Percentiles rank a stretch among this genome's conserved stretches.
Evolutionary conservation across 2,888 invertebrate species (phyloP).

Genomic region (Machimus rusticus): DNA sequence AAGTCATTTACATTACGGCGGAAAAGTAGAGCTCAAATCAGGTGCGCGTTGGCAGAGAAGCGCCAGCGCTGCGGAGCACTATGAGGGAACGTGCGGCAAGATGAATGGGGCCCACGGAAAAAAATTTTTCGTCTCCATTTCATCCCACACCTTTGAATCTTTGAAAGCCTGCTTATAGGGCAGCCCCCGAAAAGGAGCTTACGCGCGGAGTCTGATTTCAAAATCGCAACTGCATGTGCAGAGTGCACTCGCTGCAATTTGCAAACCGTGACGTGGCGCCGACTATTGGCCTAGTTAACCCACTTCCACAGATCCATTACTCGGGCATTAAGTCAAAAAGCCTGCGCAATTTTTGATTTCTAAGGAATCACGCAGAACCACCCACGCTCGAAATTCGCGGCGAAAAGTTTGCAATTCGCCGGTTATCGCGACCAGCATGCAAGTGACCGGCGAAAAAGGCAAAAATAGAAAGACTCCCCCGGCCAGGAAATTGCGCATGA

Average conservation of each 20-base stretch:
- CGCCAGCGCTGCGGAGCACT: background rate
- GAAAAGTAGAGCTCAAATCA: background rate
- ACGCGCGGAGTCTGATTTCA: background rate
- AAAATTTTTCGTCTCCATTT: background rate
- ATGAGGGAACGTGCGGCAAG: background rate
- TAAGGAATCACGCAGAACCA: background rate
- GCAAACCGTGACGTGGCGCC: background rate
- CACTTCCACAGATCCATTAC: background rate
- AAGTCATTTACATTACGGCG: background rate
- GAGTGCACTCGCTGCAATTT: background rate
- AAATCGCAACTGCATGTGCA: background rate
- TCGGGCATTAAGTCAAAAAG: background rate
- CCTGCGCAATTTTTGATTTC: background rate
- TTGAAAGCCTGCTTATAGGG: background rate
- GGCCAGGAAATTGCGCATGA: background rate
- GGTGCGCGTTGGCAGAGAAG: background rate
- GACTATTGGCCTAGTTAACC: background rate
- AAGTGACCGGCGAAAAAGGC: background rate
- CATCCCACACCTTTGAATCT: background rate
- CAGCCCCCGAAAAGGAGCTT: background rate
- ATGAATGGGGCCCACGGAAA: background rate
- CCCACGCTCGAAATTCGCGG: background rate
- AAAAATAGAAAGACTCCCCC: background rate
- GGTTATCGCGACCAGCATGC: background rate
- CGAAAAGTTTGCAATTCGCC: background rate